phyloP scores from a whole-genome alignment of 2,888 invertebrate genomes.

The Lingula anatina region DNA sequence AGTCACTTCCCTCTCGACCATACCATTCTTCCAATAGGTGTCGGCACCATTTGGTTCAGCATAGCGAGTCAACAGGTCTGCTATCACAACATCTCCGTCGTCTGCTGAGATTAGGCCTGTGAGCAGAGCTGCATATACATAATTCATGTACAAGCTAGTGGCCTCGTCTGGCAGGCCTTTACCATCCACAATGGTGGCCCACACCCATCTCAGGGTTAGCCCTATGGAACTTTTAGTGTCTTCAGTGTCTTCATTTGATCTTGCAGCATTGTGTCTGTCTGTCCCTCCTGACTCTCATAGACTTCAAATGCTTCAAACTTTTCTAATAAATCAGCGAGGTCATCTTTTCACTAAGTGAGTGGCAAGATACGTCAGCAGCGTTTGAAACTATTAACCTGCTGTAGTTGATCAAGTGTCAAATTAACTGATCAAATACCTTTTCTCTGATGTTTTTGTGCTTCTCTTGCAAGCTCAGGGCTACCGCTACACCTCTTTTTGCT shows the following conservation, averaged over 20 bases:
- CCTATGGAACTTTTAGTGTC: constrained; percentile 14
- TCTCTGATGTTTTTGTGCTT: constrained; percentile 9
- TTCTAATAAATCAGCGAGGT: too few relatives aligned
- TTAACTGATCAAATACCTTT: too few relatives aligned
- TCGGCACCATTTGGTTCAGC: too few relatives aligned
- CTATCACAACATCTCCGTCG: too few relatives aligned
- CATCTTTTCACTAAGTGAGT: too few relatives aligned
- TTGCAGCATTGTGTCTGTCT: constrained; percentile 12
- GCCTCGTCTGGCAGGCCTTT: constrained; percentile 6
- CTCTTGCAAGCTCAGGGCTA: constrained; percentile 15
- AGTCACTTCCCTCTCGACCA: too few relatives aligned
- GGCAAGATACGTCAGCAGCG: too few relatives aligned
- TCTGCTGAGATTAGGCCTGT: too few relatives aligned
- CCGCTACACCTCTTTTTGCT: constrained; percentile 13
- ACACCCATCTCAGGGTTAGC: constrained; percentile 13
- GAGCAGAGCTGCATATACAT: constrained; percentile 5
- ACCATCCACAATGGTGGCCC: constrained; percentile 13
- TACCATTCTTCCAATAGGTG: too few relatives aligned
- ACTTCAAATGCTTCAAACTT: too few relatives aligned
- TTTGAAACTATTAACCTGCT: constrained; percentile 13
- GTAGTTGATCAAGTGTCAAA: constrained; percentile 11
- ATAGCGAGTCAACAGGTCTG: too few relatives aligned
- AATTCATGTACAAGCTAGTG: constrained; percentile 11
- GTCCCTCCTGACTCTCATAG: constrained; percentile 11
- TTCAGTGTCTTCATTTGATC: constrained; percentile 10